Evolutionary conservation across 2,888 invertebrate species (phyloP).

Genomic region (Aphelenchoides bicaudatus): DNA sequence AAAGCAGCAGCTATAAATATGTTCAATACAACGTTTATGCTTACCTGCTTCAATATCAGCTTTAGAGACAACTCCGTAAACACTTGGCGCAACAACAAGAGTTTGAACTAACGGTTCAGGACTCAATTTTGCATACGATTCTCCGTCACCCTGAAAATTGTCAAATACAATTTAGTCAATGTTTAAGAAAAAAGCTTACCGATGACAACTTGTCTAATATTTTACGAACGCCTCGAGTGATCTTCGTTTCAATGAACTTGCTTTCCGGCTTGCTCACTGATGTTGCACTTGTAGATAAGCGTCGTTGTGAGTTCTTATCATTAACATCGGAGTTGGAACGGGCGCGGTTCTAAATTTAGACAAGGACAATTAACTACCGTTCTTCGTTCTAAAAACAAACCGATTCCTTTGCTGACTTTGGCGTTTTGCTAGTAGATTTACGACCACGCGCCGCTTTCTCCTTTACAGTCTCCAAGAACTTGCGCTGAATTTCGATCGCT

Average conservation of each 20-base stretch:
- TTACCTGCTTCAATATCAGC: no score
- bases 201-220: neutral
- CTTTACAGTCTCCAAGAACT: neutral
- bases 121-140: neutral
- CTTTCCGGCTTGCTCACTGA: neutral
- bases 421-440: neutral
- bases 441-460: neutral
- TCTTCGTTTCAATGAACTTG: no score
- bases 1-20: neutral
- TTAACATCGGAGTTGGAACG: neutral
- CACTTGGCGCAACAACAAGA: slow-evolving; percentile 10
- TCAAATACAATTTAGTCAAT: neutral
- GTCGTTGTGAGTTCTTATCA: neutral
- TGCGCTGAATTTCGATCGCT: slow-evolving; percentile 12
- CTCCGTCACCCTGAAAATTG: slow-evolving; percentile 2
- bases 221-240: slow-evolving; percentile 2
- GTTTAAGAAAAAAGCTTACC: neutral
- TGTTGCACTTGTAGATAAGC: neutral
- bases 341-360: neutral
- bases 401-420: no score
- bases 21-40: no score
- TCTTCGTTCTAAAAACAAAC: neutral
- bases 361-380: neutral
- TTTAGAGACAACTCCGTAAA: slow-evolving; percentile 9
- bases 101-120: slow-evolving; percentile 1